These are phyloP conservation scores for Drosophila rellima DNA, from an alignment of 2,888 invertebrate genomes.

Conservation along the genomic window DNA sequence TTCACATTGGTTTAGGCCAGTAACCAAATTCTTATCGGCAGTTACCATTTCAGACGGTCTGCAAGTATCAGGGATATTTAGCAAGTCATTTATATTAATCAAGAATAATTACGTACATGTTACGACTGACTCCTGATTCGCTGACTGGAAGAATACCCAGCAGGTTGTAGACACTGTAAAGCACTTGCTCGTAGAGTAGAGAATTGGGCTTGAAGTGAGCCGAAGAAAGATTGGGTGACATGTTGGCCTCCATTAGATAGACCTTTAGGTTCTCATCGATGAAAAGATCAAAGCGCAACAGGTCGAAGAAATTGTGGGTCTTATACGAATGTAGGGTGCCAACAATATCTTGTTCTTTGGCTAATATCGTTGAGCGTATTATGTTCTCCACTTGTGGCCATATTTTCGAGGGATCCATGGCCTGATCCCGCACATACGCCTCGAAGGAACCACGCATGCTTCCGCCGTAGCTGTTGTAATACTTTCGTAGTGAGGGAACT, in stretches of 20 bases:
- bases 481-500: conserved; percentile 91
- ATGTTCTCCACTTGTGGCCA: conserved; percentile 94
- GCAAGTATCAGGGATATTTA: conserved; percentile 45
- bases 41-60: conserved; percentile 89
- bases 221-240: conserved; percentile 98
- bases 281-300: conserved; percentile 97
- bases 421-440: conserved; percentile 89
- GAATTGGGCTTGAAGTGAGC: conserved; percentile 96
- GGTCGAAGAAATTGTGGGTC: conserved; percentile 94
- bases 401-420: conserved; percentile 90
- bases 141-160: conserved; percentile 88
- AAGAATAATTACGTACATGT: conserved; percentile 32
- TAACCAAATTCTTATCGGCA: conserved; percentile 92
- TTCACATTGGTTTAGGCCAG: conserved; percentile 90
- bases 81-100: neutral
- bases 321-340: conserved; percentile 87
- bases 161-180: conserved; percentile 93
- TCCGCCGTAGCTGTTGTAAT: conserved; percentile 90
- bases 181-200: conserved; percentile 95
- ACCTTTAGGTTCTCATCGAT: conserved; percentile 95
- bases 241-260: conserved; percentile 97
- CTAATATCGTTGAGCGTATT: conserved; percentile 89
- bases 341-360: conserved; percentile 91
- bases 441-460: conserved; percentile 96
- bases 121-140: conserved; percentile 1